Evolutionary conservation across 2,797 vertebrate genomes (phyloP), one percentile per base, ranked within the genome.

Genomic region (Peromyscus attwateri): DNA sequence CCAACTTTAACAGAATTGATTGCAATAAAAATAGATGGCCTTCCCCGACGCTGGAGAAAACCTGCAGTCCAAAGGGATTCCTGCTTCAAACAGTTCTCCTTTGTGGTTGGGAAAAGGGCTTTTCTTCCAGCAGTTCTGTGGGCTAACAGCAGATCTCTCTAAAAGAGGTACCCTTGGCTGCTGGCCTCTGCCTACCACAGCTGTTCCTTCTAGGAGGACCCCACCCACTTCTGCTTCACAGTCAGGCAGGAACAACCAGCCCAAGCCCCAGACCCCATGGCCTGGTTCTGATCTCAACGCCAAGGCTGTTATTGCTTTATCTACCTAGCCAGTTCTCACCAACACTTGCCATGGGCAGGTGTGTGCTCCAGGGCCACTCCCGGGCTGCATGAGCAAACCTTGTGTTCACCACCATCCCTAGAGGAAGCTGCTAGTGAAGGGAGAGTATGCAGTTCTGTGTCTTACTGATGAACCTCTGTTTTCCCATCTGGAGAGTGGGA

Each of bases 1-100:
- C 82, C 82, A 75, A 70, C n/a, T 37, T 75, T 40, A 94, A 91
- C 94, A 64, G 34, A 87, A 94, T 46, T 87, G 96, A 95, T 89
- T 43, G 94, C 82, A 75, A 8, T 95, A 80, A 91, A 97, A 91
- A 94, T 92, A 95, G 95, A 31, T 11, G 23, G 43, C 52, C 91
- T 82, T 87, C 73, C 93, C n/a, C 10, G 2, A 16, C 1, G 55
- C 92, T 55, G 0, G 85, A 0, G 11, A 23, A 46, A 55, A 25
- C 89, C 37, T 25, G 0, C 1, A 0, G 19, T 25, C 71, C 66
- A 17, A 1, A 46, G 96, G 75, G 94, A 68, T 23, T 66, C 88
- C 88, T 13, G n/a, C 84, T 55, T 75, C 76, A 46, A 23, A 55
- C 31, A 3, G 10, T 6, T 62, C 84, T 91, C 34, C 52, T 70